phyloP scores from a whole-genome alignment of 2,113 vertebrate species.

The Chitala chitala region DNA sequence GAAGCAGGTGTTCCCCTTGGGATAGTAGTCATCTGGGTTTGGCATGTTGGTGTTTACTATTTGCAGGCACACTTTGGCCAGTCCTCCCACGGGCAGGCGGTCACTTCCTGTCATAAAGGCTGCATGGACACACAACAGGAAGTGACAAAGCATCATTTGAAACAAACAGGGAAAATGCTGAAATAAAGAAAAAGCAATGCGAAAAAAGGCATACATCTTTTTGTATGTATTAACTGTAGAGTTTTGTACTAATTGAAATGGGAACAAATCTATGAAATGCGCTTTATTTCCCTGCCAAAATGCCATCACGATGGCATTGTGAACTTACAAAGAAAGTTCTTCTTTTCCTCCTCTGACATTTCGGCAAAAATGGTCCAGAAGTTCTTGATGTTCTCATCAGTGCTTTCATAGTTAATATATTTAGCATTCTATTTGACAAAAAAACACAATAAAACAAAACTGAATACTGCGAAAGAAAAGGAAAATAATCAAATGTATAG shows the following conservation, averaged over 20 bases:
- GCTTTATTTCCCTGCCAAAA: no score
- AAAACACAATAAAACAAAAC: neutral
- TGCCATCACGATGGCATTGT: no score
- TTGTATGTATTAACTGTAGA: no score
- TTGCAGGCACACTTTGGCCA: accelerated
- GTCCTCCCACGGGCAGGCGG: constrained; percentile 23
- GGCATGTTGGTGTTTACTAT: neutral
- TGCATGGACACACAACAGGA: constrained; percentile 12
- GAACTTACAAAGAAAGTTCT: constrained; percentile 43
- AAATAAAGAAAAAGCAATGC: no score
- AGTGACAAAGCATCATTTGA: neutral
- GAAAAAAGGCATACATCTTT: no score
- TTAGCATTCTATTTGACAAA: constrained; percentile 33
- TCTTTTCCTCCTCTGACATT: constrained; percentile 51
- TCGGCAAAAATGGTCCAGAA: constrained; percentile 54
- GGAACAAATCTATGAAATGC: no score
- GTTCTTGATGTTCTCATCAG: constrained; percentile 42
- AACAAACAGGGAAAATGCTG: neutral
- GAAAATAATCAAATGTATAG: no score
- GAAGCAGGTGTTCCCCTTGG: neutral
- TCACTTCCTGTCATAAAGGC: constrained; percentile 50
- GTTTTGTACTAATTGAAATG: neutral
- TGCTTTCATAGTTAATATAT: neutral
- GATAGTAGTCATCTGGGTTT: constrained; percentile 36
- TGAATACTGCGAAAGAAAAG: neutral